phyloP scores from a whole-genome alignment of 2,797 vertebrate genomes.

The Anolis apletophallus region DNA sequence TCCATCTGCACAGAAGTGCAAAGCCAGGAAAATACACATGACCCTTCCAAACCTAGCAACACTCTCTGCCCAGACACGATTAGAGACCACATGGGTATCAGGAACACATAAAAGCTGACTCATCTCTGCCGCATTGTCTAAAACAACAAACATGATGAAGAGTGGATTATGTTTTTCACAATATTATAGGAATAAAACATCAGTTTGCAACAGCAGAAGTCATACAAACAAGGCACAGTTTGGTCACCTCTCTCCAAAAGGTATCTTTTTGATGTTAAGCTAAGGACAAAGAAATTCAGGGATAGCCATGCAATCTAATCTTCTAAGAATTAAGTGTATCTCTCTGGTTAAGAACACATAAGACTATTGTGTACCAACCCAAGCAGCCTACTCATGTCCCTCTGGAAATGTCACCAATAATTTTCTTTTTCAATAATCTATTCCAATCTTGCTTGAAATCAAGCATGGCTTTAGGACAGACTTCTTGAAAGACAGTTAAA shows the following conservation, averaged over 20 bases:
- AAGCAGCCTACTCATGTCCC: not conserved
- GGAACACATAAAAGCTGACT: conserved; percentile 12
- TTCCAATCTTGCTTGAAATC: not conserved
- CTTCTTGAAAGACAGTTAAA: not conserved
- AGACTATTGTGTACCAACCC: not conserved
- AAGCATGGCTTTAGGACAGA: not conserved
- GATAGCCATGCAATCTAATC: not conserved
- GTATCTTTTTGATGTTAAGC: not conserved
- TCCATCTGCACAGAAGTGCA: not conserved
- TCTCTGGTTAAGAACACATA: conserved; percentile 1
- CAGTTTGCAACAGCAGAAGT: not conserved
- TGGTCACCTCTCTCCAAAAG: not conserved
- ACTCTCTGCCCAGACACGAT: not conserved
- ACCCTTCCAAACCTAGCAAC: conserved; percentile 4
- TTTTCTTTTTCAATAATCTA: not conserved
- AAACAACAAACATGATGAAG: not conserved
- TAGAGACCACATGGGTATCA: conserved; percentile 6
- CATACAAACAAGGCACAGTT: not conserved
- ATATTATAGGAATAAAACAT: not conserved
- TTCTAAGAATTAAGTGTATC: not conserved
- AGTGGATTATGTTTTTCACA: not conserved
- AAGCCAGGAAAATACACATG: not conserved
- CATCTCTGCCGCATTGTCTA: conserved; percentile 14
- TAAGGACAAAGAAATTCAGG: not conserved
- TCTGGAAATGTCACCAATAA: not conserved